phyloP scores from a whole-genome alignment of 2,797 vertebrate species.

The Takifugu rubripes region DNA sequence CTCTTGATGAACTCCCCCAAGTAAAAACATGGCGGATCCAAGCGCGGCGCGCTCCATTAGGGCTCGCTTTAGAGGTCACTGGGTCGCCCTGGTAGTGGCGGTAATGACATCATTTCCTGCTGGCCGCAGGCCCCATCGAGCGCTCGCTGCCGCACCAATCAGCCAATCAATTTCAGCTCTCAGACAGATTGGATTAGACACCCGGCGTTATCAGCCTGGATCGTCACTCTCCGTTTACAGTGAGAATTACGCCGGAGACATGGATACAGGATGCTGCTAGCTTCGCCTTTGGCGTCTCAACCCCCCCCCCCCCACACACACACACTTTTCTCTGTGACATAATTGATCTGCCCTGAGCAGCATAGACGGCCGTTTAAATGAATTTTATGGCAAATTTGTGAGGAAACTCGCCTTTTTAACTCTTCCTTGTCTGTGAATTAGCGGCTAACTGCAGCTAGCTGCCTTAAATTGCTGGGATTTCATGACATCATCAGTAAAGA shows the following conservation, averaged over 20 bases:
- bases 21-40: neutral
- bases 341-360: too few species aligned
- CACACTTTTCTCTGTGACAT: too few species aligned
- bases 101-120: constrained; percentile 52
- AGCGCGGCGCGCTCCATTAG: constrained; percentile 10
- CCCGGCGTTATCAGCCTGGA: constrained; percentile 34
- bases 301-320: too few species aligned
- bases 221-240: constrained; percentile 39
- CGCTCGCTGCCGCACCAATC: constrained; percentile 45
- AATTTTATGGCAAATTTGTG: too few species aligned
- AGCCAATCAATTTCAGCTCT: constrained; percentile 55
- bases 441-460: too few species aligned
- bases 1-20: constrained; percentile 19
- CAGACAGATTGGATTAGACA: constrained; percentile 63
- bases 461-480: too few species aligned
- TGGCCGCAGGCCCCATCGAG: constrained; percentile 23
- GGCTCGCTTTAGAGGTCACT: constrained; percentile 23
- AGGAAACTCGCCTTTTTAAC: too few species aligned
- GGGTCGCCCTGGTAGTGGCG: constrained; percentile 25
- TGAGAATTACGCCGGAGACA: constrained; percentile 20
- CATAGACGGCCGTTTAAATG: too few species aligned
- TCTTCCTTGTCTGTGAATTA: too few species aligned
- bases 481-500: neutral
- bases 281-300: too few species aligned
- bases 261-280: neutral